Evolutionary conservation across 2,888 invertebrate species (phyloP).

Genomic region (Bombylius major): DNA sequence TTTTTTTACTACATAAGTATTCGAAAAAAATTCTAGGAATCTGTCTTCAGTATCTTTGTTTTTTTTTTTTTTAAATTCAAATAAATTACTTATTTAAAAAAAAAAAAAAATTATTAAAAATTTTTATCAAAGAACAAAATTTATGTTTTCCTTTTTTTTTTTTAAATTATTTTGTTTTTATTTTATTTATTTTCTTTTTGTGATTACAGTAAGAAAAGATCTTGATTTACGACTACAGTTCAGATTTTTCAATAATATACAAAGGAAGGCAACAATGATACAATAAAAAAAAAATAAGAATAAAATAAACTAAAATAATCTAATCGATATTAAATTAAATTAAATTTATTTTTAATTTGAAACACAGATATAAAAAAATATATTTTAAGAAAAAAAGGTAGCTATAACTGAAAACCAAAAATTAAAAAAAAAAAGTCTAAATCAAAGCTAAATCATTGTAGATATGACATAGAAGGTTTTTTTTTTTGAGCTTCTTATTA

Average conservation of each 20-base stretch:
- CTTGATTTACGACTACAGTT: slow-evolving; percentile 89
- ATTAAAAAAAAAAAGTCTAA: background rate
- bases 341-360: slow-evolving; percentile 17
- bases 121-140: background rate
- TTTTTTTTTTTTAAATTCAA: too few species aligned
- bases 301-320: too few species aligned
- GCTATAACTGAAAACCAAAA: background rate
- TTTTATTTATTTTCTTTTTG: background rate
- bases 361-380: slow-evolving; percentile 12
- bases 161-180: slow-evolving; percentile 2
- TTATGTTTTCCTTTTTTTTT: slow-evolving; percentile 4
- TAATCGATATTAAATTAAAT: background rate
- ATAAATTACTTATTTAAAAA: too few species aligned
- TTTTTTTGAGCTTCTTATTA: too few species aligned
- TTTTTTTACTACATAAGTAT: too few species aligned
- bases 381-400: slow-evolving; percentile 1
- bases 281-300: slow-evolving; percentile 42
- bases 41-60: too few species aligned
- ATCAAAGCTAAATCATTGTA: too few species aligned
- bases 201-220: slow-evolving; percentile 81
- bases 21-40: too few species aligned
- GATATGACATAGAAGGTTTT: too few species aligned
- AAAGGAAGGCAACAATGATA: slow-evolving; percentile 77
- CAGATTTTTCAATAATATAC: slow-evolving; percentile 88
- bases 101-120: background rate